Conservation (phyloP, 2,113 vertebrate genomes). For the Silurus meridionalis region DNA sequence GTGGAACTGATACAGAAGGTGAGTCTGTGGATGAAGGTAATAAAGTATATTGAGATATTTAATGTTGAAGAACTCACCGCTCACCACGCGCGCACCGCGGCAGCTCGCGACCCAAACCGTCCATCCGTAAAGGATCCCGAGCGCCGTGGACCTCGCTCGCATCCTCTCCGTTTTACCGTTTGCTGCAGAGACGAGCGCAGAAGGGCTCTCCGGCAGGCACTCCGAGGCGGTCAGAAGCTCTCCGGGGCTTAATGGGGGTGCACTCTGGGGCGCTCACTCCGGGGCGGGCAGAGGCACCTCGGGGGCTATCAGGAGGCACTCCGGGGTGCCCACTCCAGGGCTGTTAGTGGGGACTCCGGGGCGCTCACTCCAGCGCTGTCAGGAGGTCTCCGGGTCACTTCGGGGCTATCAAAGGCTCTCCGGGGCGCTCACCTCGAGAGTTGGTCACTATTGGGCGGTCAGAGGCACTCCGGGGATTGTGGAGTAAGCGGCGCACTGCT, state of each 20-base stretch:
- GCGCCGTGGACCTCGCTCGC: conserved; percentile 33
- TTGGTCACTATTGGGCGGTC: no score
- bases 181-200: background rate
- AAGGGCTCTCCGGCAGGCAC: background rate
- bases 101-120: conserved; percentile 31
- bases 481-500: background rate
- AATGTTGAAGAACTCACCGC: conserved; percentile 53
- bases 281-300: no score
- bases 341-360: no score
- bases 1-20: background rate
- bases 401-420: background rate
- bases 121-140: conserved; percentile 45
- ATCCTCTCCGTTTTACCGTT: conserved; percentile 33
- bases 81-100: conserved; percentile 55
- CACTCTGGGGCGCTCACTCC: no score
- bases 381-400: background rate
- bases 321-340: no score
- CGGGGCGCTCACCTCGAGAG: background rate
- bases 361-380: no score
- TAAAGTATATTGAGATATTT: no score
- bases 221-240: no score
- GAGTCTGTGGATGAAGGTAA: background rate
- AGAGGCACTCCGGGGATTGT: no score
- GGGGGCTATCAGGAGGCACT: no score
- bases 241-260: no score